phyloP scores from a whole-genome alignment of 2,113 vertebrate species.

The Glaucidium brasilianum region DNA sequence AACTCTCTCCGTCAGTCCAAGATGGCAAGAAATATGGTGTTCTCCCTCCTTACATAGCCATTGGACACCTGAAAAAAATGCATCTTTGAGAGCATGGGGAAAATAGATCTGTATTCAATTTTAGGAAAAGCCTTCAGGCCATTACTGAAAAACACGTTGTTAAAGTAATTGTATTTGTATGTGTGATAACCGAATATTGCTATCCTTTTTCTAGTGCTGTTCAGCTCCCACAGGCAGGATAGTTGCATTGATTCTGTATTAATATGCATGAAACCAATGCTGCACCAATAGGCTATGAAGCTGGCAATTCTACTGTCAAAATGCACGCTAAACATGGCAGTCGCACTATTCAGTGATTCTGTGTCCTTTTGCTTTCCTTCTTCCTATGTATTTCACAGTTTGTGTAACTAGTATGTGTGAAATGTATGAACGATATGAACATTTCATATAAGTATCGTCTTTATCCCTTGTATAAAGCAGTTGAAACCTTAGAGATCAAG shows the following conservation, averaged over 20 bases:
- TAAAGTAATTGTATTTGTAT: background rate
- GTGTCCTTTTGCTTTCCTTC: background rate
- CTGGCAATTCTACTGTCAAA: background rate
- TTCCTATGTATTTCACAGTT: background rate
- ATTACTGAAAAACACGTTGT: background rate
- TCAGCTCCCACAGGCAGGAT: background rate
- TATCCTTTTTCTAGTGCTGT: background rate
- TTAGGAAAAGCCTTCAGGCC: background rate
- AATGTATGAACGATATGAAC: background rate
- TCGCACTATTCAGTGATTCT: background rate
- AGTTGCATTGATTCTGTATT: constrained; percentile 38
- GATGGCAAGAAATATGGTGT: background rate
- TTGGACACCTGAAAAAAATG: background rate
- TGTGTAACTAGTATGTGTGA: background rate
- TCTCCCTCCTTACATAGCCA: background rate
- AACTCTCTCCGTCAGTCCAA: background rate
- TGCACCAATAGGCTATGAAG: background rate
- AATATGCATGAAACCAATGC: background rate
- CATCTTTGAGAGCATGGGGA: background rate
- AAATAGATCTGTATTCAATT: background rate
- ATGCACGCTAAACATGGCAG: background rate
- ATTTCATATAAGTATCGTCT: background rate
- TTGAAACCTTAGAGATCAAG: background rate
- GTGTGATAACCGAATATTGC: background rate
- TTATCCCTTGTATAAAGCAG: background rate